Base-by-base conservation (phyloP, 2,797 vertebrate genomes). In the Oreonectes daqikongensis region DNA sequence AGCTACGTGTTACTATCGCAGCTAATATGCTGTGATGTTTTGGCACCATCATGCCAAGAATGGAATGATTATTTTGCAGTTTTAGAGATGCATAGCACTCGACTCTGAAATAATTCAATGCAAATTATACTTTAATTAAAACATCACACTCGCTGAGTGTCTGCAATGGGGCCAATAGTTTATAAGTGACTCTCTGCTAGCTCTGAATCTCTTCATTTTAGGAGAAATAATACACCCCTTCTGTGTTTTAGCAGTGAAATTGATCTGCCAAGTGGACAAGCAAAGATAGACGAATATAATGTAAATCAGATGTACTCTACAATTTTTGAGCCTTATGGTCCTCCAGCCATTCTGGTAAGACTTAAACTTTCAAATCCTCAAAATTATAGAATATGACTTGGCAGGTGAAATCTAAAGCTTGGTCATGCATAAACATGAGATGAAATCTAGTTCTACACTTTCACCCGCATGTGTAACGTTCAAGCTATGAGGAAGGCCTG, bases 231-330 rank as follows among this genome's bases (percentile, higher is more conserved):
- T 72, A 79, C 75, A 85, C 80, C 53, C 82, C 79, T 86, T 80
- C 65, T 79, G 68, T 79, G 75, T 81, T 86, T 86, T 84, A 73
- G 83, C 85, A 85, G 90, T 90, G 89, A 93, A 92, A 92, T 91
- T 92, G 92, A 87, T 82, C 90, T 84, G 20, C 74, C 65, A 79
- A 85, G 81, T 81, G 85, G 88, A 87, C 76, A 67, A 81, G 79
- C 86, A 87, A 76, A 90, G 86, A 90, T 92, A 93, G 93, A 92
- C 84, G 83, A 30, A 73, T 87, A 83, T 91, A 92, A 91, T 91
- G 86, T 88, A 89, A 89, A 87, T 90, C 89, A 90, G 88, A 87
- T 90, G 86, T 88, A 84, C 80, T 67, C 75, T 78, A 85, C 81
- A 82, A 88, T 84, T 75, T 63, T 88, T 86, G 82, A 84, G 74